A percentile compares a stretch with the other conserved stretches of the same genome.
These are phyloP conservation scores for Eremophila alpestris DNA, from an alignment of 2,797 vertebrate species.

Conservation along the genomic window DNA sequence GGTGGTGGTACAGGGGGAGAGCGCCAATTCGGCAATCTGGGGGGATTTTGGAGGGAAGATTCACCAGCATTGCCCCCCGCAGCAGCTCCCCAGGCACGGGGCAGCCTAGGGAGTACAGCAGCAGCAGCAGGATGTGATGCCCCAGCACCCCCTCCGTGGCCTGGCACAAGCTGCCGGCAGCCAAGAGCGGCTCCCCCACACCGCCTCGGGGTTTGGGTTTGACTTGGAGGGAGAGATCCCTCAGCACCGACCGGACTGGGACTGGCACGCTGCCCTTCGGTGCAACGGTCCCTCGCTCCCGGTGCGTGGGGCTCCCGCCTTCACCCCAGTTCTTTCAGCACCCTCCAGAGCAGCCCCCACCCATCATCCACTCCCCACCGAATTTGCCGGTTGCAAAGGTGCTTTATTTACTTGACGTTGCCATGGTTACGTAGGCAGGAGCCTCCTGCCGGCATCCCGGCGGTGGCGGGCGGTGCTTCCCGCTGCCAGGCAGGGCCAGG, in stretches of 20 bases:
- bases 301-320: fast-evolving
- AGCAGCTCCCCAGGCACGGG: fast-evolving
- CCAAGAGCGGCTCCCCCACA: not conserved
- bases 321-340: fast-evolving
- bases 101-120: not conserved
- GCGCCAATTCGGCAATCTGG: not conserved
- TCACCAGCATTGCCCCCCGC: fast-evolving
- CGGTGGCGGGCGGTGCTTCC: not conserved
- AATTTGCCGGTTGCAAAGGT: slow-evolving; percentile 29
- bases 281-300: fast-evolving
- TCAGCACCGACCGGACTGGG: not conserved
- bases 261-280: not conserved
- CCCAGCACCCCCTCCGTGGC: not conserved
- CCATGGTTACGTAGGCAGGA: slow-evolving; percentile 67
- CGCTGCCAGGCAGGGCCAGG: slow-evolving; percentile 7
- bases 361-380: not conserved
- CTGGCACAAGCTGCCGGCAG: not conserved
- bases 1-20: not conserved
- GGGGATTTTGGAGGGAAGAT: not conserved
- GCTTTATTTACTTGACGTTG: slow-evolving; percentile 80
- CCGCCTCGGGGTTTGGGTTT: not conserved
- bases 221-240: not conserved
- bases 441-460: slow-evolving; percentile 58
- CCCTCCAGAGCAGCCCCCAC: not conserved
- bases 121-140: not conserved